Conservation (phyloP, 2,113 vertebrate species). For the Cyprichromis sp. region DNA sequence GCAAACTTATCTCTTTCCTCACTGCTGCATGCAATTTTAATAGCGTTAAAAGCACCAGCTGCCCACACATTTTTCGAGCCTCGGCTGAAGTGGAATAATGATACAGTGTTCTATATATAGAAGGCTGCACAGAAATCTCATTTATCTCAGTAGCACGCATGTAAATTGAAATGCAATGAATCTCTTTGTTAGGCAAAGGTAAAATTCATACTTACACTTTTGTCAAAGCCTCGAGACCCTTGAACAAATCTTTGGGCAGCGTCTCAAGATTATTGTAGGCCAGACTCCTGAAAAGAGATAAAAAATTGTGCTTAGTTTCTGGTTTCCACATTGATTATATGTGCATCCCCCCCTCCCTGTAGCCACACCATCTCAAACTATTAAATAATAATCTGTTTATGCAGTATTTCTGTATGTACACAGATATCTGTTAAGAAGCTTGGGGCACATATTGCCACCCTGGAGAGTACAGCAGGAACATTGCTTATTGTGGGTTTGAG, state of each 20-base stretch:
- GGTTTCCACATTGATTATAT: background rate
- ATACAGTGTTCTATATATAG: conserved; percentile 41
- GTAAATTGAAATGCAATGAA: background rate
- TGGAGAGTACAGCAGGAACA: conserved; percentile 7
- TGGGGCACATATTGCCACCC: background rate
- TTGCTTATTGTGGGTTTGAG: conserved; percentile 30
- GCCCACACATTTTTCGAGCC: conserved; percentile 53
- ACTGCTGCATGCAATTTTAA: conserved; percentile 48
- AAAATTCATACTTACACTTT: conserved; percentile 85
- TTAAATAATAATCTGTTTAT: background rate
- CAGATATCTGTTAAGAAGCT: background rate
- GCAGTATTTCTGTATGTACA: background rate
- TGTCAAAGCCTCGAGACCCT: conserved; percentile 93
- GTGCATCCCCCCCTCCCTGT: background rate
- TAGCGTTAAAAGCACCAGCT: conserved; percentile 34
- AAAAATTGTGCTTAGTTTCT: background rate
- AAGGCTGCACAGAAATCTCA: background rate
- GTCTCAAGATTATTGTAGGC: conserved; percentile 97
- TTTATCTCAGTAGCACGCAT: background rate
- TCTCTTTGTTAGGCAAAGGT: background rate
- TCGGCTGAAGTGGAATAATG: conserved; percentile 30
- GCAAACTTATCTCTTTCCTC: background rate
- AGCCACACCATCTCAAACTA: background rate
- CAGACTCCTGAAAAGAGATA: conserved; percentile 80
- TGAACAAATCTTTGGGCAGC: conserved; percentile 96